Conservation (phyloP, 2,797 vertebrate genomes). For the Glossophaga mutica region DNA sequence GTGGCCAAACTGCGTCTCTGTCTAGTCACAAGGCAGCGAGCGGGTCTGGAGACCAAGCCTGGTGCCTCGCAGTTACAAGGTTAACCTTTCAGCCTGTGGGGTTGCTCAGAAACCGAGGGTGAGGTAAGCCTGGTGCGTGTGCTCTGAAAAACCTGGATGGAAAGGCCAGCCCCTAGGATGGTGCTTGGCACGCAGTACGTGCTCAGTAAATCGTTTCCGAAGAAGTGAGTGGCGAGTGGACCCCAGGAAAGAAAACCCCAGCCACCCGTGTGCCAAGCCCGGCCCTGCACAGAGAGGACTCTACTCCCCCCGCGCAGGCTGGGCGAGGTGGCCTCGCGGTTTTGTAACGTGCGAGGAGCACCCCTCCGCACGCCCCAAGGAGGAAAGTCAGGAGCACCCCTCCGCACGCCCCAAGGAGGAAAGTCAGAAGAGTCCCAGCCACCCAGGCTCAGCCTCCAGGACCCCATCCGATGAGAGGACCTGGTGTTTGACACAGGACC, state of each 20-base stretch:
- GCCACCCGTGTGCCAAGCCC: neutral
- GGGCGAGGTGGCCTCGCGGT: neutral
- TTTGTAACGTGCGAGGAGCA: neutral
- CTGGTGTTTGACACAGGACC: neutral
- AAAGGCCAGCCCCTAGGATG: neutral
- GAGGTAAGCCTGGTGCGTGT: neutral
- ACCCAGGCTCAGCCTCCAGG: neutral
- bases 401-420: too few species aligned
- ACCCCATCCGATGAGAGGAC: too few species aligned
- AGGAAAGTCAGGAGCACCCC: too few species aligned
- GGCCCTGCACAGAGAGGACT: neutral
- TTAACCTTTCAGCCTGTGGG: fast-evolving
- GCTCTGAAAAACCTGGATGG: neutral
- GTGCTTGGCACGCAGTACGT: neutral
- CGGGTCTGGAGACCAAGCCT: neutral
- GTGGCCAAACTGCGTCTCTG: neutral
- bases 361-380: neutral
- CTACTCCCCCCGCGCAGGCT: neutral
- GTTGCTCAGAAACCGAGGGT: fast-evolving
- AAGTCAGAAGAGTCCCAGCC: neutral
- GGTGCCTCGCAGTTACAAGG: fast-evolving
- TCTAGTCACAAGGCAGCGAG: neutral
- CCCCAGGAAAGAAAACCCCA: neutral
- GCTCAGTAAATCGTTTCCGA: neutral
- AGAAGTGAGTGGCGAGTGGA: neutral